Base-by-base conservation (phyloP, 2,797 vertebrate genomes). In the Pempheris klunzingeri region DNA sequence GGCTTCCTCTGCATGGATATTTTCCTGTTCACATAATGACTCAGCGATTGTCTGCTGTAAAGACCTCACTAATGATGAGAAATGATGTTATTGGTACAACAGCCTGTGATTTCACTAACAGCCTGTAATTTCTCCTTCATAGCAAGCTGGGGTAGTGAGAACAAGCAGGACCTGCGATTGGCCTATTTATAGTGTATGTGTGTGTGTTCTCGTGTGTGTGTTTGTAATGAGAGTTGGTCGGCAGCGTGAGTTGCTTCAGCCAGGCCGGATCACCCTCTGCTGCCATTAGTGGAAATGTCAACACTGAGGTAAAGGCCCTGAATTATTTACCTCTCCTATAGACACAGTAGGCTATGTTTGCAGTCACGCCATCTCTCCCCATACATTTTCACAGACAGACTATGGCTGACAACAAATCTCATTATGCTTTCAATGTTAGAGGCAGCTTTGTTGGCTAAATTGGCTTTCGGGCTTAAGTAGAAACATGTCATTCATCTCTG, bases 251-350 rank as follows among this genome's bases (percentile, higher is more conserved):
- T 64, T 4, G 39, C 52, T 81, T 71, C 66, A 83, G 68, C 77
- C 65, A 61, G 71, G 52, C 22, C 36, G 57, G 64, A 74, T 73
- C 49, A 69, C 61, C 79, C 65, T 74, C 62, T 26, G 41, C 66
- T 4, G 28, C 85, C 80, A 86, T 91, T 86, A 87, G 55, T 63
- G 78, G 59, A 90, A 90, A 92, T 86, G 86, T 80, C 89, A 84
- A 71, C 83, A 80, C 73, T 70, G 85, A 88, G 76, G 68, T 84
- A 86, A 78, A 79, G 53, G 50, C 72, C 28, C 47, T 91, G 62
- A 91, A 92, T 93, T 78, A 92, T 91, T 92, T 68, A 82, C 65
- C 20, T 11, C 58, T 44, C 81, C 68, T 63, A 68, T 39, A 76
- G 77, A 88, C 49, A 10, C 11, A 62, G n/a, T 47, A 12, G n/a